Conservation (phyloP, 2,888 invertebrate genomes). For the Archips xylosteana region DNA sequence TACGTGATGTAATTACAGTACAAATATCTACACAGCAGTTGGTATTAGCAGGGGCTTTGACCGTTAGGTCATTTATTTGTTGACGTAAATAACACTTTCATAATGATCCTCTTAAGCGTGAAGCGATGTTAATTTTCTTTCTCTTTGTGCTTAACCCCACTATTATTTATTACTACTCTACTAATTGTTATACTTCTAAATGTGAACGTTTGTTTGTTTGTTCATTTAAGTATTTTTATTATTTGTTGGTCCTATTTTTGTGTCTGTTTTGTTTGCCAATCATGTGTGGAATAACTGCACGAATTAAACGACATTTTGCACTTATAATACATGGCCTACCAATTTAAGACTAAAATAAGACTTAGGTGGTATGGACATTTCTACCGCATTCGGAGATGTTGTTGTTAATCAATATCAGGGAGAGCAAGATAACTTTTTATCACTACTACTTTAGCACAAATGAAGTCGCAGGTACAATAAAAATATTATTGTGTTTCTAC, state of each 20-base stretch:
- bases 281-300: too few relatives aligned
- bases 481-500: too few relatives aligned
- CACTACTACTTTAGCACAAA: too few relatives aligned
- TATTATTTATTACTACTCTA: background rate
- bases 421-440: too few relatives aligned
- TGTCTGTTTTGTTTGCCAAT: background rate
- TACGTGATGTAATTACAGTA: constrained; percentile 2
- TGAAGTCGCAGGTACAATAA: too few relatives aligned
- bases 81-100: constrained; percentile 29
- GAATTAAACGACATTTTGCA: too few relatives aligned
- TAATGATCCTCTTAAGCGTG: constrained; percentile 1
- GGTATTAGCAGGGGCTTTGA: background rate
- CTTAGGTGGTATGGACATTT: too few relatives aligned
- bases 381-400: too few relatives aligned
- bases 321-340: too few relatives aligned
- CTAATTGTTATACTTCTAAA: too few relatives aligned
- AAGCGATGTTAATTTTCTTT: background rate
- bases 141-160: background rate
- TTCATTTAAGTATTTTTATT: background rate
- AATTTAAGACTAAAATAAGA: too few relatives aligned
- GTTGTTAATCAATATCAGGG: too few relatives aligned
- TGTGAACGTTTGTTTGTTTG: background rate
- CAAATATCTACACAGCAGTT: background rate
- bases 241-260: background rate
- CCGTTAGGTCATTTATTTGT: background rate